Evolutionary conservation across 2,113 vertebrate species (phyloP), one percentile per base, ranked within the genome.

Genomic region (Ciconia maguari): DNA sequence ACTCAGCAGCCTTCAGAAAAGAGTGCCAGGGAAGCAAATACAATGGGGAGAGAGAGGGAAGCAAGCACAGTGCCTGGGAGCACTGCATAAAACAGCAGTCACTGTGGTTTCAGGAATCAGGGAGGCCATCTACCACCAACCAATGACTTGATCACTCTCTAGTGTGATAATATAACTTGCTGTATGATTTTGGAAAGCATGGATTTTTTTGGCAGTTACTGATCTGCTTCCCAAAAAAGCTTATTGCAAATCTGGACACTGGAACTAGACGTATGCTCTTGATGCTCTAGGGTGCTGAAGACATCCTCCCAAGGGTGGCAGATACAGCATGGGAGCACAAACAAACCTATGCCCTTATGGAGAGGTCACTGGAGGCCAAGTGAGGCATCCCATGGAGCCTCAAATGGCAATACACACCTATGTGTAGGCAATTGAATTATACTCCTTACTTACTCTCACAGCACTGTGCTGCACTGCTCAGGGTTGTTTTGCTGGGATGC

Each of bases 251-350:
- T 49, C 14, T 36, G 26, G 44, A 25, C 48, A 11, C 0, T 22
- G 26, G 30, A 58, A 68, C 60, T 16, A 44, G 49, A 9, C 2
- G 0, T 14, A 7, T 25, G 30, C 5, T 51, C 27, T n/a, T 0
- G 0, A 46, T 68, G 26, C 7, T 77, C 68, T 36, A 4, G 2
- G n/a, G 16, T n/a, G 14, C 22, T 14, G 34, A 29, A 57, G 32
- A 41, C 9, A 55, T 55, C 52, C 68, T 89, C 34, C 27, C 19
- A 51, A 16, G 27, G 10, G 13, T 46, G 36, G 36, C 16, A 75
- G 49, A 27, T 70, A 70, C 6, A 30, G 10, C 32, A 38, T 32
- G 27, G n/a, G 21, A 82, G 6, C 21, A 58, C 42, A 74, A 41
- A 14, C 25, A 51, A 58, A 64, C 20, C 19, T 80, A 26, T 24